Conservation (phyloP, 2,113 vertebrate species). For the Esox niger region DNA sequence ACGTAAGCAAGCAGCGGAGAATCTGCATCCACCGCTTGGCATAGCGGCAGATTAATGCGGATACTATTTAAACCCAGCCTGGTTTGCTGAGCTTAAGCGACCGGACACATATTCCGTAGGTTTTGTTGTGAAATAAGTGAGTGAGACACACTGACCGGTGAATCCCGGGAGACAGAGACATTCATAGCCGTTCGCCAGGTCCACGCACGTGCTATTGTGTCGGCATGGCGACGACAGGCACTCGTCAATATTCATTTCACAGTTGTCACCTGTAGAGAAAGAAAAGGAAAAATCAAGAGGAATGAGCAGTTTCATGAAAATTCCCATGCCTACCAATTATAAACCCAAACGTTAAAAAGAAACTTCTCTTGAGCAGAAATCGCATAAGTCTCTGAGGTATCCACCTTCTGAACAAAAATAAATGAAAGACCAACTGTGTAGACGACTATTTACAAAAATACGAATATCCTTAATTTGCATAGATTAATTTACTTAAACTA, state of each 20-base stretch:
- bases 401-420: constrained; percentile 18
- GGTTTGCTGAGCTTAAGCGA: no score
- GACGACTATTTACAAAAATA: not conserved
- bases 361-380: not conserved
- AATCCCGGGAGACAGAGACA: constrained; percentile 72
- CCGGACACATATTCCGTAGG: no score
- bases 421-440: not conserved
- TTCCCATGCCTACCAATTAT: constrained; percentile 41
- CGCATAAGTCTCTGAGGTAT: not conserved
- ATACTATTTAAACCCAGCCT: no score
- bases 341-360: constrained; percentile 10
- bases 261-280: constrained; percentile 60
- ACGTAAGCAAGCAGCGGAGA: no score
- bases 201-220: constrained; percentile 68
- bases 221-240: constrained; percentile 73
- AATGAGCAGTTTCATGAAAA: constrained; percentile 21
- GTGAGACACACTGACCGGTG: constrained; percentile 62
- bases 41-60: no score
- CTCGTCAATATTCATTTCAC: constrained; percentile 78
- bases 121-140: not conserved
- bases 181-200: constrained; percentile 66
- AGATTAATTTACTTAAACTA: not conserved
- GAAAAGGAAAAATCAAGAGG: constrained; percentile 14
- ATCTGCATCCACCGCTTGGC: no score
- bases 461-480: no score